Percentiles rank a stretch among this genome's conserved stretches.
These are phyloP conservation scores for Cenopis cana DNA, from an alignment of 2,888 invertebrate genomes.

Conservation along the genomic window DNA sequence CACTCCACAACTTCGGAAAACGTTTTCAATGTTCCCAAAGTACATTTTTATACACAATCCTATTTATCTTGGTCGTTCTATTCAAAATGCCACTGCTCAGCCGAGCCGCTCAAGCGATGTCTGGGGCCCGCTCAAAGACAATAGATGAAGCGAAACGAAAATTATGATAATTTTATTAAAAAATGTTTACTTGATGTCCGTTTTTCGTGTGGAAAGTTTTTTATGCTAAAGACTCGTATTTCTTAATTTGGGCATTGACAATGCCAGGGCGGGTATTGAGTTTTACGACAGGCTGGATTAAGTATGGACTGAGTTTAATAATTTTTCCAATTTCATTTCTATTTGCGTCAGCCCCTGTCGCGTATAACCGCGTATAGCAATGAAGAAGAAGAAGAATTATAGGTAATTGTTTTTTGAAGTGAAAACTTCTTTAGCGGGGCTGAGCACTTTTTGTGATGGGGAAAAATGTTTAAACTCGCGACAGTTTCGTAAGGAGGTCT, in stretches of 20 bases:
- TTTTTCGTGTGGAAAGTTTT: slow-evolving; percentile 33
- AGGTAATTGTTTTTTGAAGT: too few relatives aligned
- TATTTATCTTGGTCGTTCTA: slow-evolving; percentile 60
- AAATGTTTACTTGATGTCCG: slow-evolving; percentile 39
- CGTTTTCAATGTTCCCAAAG: slow-evolving; percentile 67
- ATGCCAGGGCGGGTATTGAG: not conserved
- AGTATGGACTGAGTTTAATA: not conserved
- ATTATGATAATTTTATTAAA: slow-evolving; percentile 43
- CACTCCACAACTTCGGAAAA: slow-evolving; percentile 63
- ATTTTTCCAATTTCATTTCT: not conserved
- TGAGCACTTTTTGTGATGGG: too few relatives aligned
- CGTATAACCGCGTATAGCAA: too few relatives aligned
- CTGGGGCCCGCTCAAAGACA: slow-evolving; percentile 35
- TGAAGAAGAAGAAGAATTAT: too few relatives aligned
- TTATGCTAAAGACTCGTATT: slow-evolving; percentile 22
- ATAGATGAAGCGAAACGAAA: slow-evolving; percentile 40
- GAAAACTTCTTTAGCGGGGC: too few relatives aligned
- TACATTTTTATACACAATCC: slow-evolving; percentile 59
- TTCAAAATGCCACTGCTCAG: slow-evolving; percentile 56
- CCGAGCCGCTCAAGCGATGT: slow-evolving; percentile 36
- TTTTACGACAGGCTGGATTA: not conserved
- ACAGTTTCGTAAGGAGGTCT: too few relatives aligned
- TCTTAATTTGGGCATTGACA: slow-evolving; percentile 25
- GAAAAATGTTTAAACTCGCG: too few relatives aligned
- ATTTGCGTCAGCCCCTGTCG: not conserved